These are phyloP conservation scores for Chamaetylas fuelleborni DNA, from an alignment of 2,113 vertebrate species.

Conservation along the genomic window DNA sequence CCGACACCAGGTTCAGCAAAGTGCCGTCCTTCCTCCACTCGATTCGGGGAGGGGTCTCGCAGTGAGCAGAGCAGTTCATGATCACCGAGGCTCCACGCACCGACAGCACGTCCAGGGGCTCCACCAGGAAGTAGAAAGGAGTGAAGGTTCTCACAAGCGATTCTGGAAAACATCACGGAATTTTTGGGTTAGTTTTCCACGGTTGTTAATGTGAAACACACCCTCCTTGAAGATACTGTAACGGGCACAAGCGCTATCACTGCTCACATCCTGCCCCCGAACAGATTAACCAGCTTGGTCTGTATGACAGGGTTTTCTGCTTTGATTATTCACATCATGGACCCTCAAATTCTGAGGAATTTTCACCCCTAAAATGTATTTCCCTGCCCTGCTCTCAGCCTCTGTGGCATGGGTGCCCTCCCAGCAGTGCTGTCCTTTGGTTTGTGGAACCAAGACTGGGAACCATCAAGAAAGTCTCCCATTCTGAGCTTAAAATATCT, in stretches of 20 bases:
- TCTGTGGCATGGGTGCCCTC: neutral
- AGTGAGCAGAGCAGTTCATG: constrained; percentile 90
- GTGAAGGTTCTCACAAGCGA: constrained; percentile 83
- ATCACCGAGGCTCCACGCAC: constrained; percentile 80
- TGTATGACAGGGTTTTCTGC: fast-evolving
- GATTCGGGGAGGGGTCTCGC: constrained; percentile 79
- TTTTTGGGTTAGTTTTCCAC: neutral
- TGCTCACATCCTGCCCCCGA: fast-evolving
- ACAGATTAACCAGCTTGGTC: fast-evolving
- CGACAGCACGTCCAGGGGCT: constrained; percentile 85
- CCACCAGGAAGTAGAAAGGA: constrained; percentile 90
- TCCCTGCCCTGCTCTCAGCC: neutral
- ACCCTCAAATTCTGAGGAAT: neutral
- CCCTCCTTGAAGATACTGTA: fast-evolving
- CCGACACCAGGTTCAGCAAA: constrained; percentile 86
- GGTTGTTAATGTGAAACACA: fast-evolving
- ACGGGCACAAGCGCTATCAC: fast-evolving
- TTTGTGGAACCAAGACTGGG: neutral
- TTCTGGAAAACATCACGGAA: constrained; percentile 62
- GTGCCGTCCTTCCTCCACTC: constrained; percentile 98
- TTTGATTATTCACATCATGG: neutral
- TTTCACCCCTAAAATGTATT: neutral
- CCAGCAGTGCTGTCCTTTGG: neutral
- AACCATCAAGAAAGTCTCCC: neutral
- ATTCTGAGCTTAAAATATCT: neutral